phyloP scores from a whole-genome alignment of 2,888 invertebrate species.

The Podabrus alpinus region DNA sequence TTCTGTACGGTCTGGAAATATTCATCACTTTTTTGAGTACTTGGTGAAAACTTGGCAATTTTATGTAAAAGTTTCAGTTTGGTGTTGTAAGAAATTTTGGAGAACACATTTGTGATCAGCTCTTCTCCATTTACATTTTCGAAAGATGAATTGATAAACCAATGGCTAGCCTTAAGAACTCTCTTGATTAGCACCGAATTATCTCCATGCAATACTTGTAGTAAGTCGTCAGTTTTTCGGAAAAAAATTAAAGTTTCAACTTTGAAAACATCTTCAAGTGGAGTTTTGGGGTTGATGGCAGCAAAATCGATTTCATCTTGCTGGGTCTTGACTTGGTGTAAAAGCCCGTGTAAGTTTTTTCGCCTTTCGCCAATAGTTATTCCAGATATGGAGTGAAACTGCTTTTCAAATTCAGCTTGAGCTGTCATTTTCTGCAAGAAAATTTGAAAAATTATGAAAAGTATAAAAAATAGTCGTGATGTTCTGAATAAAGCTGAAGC shows the following conservation, averaged over 20 bases:
- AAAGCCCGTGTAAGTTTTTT: constrained; percentile 16
- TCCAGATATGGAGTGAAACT: constrained; percentile 7
- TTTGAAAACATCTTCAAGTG: constrained; percentile 19
- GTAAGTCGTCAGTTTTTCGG: constrained; percentile 8
- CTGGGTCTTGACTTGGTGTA: background rate
- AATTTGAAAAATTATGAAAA: background rate
- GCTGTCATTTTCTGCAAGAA: background rate
- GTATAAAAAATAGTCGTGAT: too few relatives aligned
- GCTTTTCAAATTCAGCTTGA: background rate
- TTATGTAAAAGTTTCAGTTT: constrained; percentile 22
- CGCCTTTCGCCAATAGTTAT: constrained; percentile 5
- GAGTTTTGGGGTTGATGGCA: constrained; percentile 6
- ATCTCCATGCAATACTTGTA: constrained; percentile 19
- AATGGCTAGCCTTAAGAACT: constrained; percentile 17
- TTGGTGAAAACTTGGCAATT: constrained; percentile 6
- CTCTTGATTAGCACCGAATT: constrained; percentile 20
- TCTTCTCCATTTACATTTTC: constrained; percentile 9
- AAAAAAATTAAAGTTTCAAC: constrained; percentile 20
- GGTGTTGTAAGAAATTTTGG: constrained; percentile 22
- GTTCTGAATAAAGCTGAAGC: too few relatives aligned
- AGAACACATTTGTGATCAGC: constrained; percentile 19
- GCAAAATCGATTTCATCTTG: constrained; percentile 5
- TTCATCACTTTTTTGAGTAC: constrained; percentile 11
- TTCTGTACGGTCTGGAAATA: constrained; percentile 23
- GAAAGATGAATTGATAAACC: constrained; percentile 28